Conservation (phyloP, 2,797 vertebrate species). For the Myripristis jacobus region DNA sequence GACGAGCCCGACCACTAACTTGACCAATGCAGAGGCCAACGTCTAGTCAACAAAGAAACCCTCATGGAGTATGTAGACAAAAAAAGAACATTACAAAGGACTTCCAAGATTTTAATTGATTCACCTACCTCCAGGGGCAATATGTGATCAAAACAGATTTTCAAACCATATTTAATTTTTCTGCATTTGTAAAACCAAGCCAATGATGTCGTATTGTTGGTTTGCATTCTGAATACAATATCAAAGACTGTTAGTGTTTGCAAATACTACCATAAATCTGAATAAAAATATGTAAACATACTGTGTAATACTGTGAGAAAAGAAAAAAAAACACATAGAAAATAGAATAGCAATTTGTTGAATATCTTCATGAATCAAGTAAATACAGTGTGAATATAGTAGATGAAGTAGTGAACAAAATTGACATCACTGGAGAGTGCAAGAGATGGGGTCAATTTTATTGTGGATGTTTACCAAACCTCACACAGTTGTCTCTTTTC, state of each 20-base stretch:
- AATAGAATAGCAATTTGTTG: conserved; percentile 83
- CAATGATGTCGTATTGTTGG: conserved; percentile 78
- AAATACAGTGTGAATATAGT: conserved; percentile 85
- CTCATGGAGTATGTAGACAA: conserved; percentile 85
- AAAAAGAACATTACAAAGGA: conserved; percentile 93
- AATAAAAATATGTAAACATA: conserved; percentile 77
- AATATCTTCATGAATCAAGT: conserved; percentile 85
- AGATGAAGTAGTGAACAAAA: conserved; percentile 83
- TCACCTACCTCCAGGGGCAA: conserved; percentile 99
- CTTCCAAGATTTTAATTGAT: conserved; percentile 94
- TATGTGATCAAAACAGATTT: conserved; percentile 85
- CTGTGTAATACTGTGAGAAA: conserved; percentile 86
- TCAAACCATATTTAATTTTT: conserved; percentile 76
- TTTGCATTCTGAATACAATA: conserved; percentile 79
- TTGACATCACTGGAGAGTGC: conserved; percentile 76
- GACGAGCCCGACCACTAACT: conserved; percentile 81
- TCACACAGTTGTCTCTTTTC: conserved; percentile 78
- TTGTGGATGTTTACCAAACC: conserved; percentile 80
- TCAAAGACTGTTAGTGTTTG: conserved; percentile 84
- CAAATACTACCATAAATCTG: conserved; percentile 75
- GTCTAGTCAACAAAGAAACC: conserved; percentile 87
- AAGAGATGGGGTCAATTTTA: conserved; percentile 75
- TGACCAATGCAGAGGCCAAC: conserved; percentile 94
- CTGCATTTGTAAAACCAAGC: conserved; percentile 79
- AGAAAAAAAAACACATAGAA: conserved; percentile 77